These are phyloP conservation scores for Choloepus hoffmanni DNA, from an alignment of 2,113 vertebrate species.

Conservation along the genomic window DNA sequence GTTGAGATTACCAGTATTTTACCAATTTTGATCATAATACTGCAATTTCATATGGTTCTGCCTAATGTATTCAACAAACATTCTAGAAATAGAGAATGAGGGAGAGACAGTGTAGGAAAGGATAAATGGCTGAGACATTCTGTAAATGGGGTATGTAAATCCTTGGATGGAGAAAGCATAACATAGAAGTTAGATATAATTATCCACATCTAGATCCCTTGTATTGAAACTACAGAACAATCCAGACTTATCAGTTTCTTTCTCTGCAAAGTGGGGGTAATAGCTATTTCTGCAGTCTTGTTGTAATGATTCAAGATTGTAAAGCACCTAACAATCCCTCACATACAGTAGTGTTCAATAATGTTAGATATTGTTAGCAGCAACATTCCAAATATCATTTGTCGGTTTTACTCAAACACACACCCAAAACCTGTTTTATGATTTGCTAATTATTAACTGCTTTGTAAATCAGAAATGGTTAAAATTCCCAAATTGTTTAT, in stretches of 20 bases:
- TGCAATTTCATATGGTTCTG: not conserved
- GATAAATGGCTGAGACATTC: not conserved
- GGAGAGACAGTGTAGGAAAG: not conserved
- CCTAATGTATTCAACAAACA: not conserved
- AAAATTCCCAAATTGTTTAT: constrained; percentile 22
- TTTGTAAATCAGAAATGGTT: constrained; percentile 51
- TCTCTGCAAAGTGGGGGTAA: not conserved
- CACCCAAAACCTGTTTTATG: not conserved
- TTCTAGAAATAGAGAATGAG: not conserved
- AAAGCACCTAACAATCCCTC: not conserved
- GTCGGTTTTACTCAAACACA: not conserved
- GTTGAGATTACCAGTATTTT: not conserved
- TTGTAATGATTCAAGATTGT: not conserved
- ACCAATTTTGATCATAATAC: not conserved
- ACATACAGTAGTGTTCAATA: not conserved
- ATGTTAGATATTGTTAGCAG: not conserved
- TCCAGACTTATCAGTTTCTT: not conserved
- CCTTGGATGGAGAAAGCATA: no score
- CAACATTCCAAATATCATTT: not conserved
- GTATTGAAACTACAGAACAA: no score
- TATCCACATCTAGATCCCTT: no score
- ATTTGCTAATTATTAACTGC: not conserved
- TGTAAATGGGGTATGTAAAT: no score
- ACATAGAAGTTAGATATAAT: no score
- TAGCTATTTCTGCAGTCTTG: not conserved